A percentile compares a stretch with the other conserved stretches of the same genome.
Conservation (phyloP, 23 tunicate species). For the Trididemnum nubilum region DNA sequence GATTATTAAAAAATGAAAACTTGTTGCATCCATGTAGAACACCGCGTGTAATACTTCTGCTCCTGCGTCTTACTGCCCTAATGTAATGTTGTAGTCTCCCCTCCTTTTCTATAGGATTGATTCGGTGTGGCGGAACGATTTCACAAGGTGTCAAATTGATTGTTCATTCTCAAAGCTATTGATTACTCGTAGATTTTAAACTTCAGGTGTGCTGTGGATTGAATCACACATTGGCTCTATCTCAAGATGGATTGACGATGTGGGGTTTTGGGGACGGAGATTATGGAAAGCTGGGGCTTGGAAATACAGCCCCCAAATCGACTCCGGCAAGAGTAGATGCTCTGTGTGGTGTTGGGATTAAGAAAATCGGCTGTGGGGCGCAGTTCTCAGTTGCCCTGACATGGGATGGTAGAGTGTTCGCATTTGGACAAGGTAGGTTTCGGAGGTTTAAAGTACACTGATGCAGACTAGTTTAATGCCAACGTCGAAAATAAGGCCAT, state of each 20-base stretch:
- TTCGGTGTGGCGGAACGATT: too few species aligned
- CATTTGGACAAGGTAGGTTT: conserved; percentile 88
- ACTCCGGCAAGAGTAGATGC: conserved; percentile 82
- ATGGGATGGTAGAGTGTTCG: conserved; percentile 62
- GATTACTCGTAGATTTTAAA: too few species aligned
- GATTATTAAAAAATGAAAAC: too few species aligned
- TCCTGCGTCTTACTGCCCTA: too few species aligned
- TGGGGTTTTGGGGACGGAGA: conserved; percentile 99
- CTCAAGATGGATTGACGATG: conserved; percentile 81
- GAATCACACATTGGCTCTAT: conserved; percentile 87
- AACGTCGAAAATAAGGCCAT: too few species aligned
- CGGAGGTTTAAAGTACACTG: neutral
- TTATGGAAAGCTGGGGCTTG: conserved; percentile 94
- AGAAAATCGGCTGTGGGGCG: conserved; percentile 73
- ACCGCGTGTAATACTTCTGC: too few species aligned
- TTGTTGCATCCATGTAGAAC: too few species aligned
- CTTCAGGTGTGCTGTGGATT: conserved; percentile 87
- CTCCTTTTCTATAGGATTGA: too few species aligned
- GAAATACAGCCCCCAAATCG: conserved; percentile 57
- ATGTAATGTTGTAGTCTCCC: too few species aligned
- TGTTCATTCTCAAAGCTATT: too few species aligned
- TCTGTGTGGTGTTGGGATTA: conserved; percentile 57
- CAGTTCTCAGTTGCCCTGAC: conserved; percentile 80
- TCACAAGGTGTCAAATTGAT: too few species aligned
- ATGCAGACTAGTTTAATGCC: too few species aligned